Base-by-base conservation (phyloP, 2,888 invertebrate genomes). In the Philopedon plagiatum region DNA sequence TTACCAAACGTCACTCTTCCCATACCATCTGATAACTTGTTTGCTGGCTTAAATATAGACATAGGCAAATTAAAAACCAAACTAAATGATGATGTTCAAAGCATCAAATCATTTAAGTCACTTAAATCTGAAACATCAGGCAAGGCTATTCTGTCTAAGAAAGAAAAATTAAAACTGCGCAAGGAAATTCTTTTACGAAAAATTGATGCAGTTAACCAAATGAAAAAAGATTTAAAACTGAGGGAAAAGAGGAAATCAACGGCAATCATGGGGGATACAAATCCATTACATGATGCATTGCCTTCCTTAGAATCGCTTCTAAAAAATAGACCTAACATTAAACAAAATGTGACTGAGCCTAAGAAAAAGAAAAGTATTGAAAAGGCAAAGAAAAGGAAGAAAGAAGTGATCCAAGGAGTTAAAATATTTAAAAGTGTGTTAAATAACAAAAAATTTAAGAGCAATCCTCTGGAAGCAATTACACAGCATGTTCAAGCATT, bases 241-340 rank as follows among this genome's bases (percentile, higher is more conserved):
- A 77, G 80, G 21, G 77, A 80, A 9, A 83, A 83, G 60, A 75
- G 80, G 23, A 82, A 81, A 71, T 80, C 78, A 8, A 79, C 75
- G 26, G 74, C 79, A 1, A 73, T 83, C 76, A 74, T 83, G 57
- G 79, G 81, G 39, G 83, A 83, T 71, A 80, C 81, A 26, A 81
- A 83, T 71, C 78, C 82, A 9, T 75, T 84, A 29, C 79, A 75
- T 57, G 84, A 84, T 78, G 82, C 83, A 4, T 78, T 85, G 44
- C 84, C 84, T 5, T 82, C 82, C 5, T 76, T 84, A 41, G 82
- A 83, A 65, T 78, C 80, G 26, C 77, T 82, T 21, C 51, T 81
- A 15, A 77, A 78, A 67, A 75, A 49, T 58, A 70, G 67, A 9
- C 34, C 56, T 1, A 69, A 56, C 54, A 67, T 63, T 39, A 66